Base-by-base conservation (phyloP, 2,113 vertebrate species). In the Canis aureus region DNA sequence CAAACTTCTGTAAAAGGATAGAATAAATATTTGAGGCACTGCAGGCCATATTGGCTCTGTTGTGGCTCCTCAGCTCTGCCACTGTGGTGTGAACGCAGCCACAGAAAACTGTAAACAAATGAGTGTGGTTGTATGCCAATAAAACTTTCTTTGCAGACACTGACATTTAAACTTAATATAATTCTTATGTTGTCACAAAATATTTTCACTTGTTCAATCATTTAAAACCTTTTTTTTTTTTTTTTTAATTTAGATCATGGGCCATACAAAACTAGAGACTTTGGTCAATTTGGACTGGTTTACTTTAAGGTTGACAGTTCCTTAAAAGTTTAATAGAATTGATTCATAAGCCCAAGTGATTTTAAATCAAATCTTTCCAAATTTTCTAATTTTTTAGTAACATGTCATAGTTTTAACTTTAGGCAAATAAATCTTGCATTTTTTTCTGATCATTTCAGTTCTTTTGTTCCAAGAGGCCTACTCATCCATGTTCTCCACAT, bases 131-230 rank as follows among this genome's bases (percentile, higher is more conserved):
- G 5, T 19, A 1, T 22, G 35, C 35, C 76, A 60, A 29, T 0
- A 23, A n/a, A 59, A 76, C 67, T 92, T 90, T 38, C 86, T 59
- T 69, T 60, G 79, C 7, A 32, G 51, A 66, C 2, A 32, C 38
- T 10, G 32, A 96, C 9, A 67, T 43, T 32, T 49, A n/a, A 67
- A 86, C 38, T 78, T 94, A 69, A 71, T 57, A 59, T 22, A 49
- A 78, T 19, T 53, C 64, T 53, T 53, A 60, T 11, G 9, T 9
- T 91, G 81, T 89, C 95, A 62, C 55, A 64, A 76, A 92, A 86
- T 59, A 59, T 20, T 35, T 92, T 80, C 12, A 60, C 82, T 82
- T 90, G 38, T 82, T 73, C 12, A 89, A 71, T 5, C 38, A 59
- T 25, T 71, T 22, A 69, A 73, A 17, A 3, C 23, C 9, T 12